A percentile compares a stretch with the other conserved stretches of the same genome.
Conservation (phyloP, 2,797 vertebrate species). For the Denticeps clupeoides region DNA sequence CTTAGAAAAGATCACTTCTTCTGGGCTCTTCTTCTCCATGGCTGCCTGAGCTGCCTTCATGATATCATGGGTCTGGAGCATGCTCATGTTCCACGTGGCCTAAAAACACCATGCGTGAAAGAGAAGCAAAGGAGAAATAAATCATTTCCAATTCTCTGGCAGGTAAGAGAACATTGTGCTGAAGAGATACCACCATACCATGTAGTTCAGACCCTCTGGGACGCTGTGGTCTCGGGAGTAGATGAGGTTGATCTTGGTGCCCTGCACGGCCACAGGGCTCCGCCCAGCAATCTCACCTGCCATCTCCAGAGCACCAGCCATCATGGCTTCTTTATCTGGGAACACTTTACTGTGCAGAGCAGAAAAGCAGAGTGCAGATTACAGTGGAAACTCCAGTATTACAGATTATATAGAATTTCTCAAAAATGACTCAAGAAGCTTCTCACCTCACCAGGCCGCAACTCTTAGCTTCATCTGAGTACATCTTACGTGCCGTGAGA, state of each 20-base stretch:
- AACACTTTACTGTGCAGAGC: constrained; percentile 67
- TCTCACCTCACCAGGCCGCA: constrained; percentile 75
- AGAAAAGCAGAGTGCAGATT: neutral
- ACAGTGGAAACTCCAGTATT: too few relatives aligned
- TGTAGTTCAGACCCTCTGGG: constrained; percentile 59
- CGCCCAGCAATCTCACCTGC: constrained; percentile 68
- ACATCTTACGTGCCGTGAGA: constrained; percentile 75
- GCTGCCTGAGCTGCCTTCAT: constrained; percentile 68
- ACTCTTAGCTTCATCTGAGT: constrained; percentile 72
- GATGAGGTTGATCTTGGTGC: constrained; percentile 76
- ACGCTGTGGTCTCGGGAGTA: constrained; percentile 76
- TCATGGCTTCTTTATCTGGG: constrained; percentile 62
- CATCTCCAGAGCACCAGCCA: constrained; percentile 63
- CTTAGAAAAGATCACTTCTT: constrained; percentile 61
- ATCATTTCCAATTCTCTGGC: neutral
- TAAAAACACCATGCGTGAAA: constrained; percentile 33
- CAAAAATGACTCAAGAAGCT: neutral
- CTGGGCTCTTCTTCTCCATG: constrained; percentile 69
- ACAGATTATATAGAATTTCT: neutral
- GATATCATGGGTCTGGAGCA: constrained; percentile 78
- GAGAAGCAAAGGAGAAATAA: neutral
- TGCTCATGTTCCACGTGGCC: constrained; percentile 86
- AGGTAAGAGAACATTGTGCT: neutral
- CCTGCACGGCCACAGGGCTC: constrained; percentile 78
- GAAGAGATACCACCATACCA: constrained; percentile 63